These are phyloP conservation scores for Eueremaeus valkanovi DNA, from an alignment of 2,888 invertebrate species.

Conservation along the genomic window DNA sequence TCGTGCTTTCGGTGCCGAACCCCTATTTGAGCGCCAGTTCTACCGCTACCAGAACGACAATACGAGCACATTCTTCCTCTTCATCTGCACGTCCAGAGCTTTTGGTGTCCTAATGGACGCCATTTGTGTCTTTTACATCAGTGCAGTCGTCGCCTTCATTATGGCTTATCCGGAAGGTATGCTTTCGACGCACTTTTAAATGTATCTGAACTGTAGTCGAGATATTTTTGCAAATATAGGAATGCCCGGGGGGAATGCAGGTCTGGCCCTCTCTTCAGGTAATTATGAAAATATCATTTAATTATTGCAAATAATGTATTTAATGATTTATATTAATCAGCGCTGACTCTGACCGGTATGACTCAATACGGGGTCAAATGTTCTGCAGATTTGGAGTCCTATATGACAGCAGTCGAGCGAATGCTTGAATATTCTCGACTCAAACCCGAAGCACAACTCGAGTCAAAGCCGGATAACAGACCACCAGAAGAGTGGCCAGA, in stretches of 20 bases:
- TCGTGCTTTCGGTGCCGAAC: constrained; percentile 25
- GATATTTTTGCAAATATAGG: not conserved
- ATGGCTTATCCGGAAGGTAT: constrained; percentile 34
- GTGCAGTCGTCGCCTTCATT: not conserved
- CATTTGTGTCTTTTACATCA: constrained; percentile 15
- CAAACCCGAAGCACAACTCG: constrained; percentile 65
- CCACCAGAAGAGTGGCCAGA: constrained; percentile 54
- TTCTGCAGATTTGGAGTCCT: constrained; percentile 57
- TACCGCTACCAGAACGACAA: constrained; percentile 38
- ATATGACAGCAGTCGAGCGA: constrained; percentile 65
- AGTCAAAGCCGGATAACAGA: constrained; percentile 54
- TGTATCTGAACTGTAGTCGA: not conserved
- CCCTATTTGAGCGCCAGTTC: constrained; percentile 7
- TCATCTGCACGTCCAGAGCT: not conserved
- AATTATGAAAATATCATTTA: no score
- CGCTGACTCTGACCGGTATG: constrained; percentile 23
- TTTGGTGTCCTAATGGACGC: constrained; percentile 5
- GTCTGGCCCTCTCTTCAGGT: constrained; percentile 19
- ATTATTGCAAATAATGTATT: no score
- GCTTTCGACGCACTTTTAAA: not conserved
- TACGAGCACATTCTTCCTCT: constrained; percentile 31
- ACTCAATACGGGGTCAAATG: constrained; percentile 51
- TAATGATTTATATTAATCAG: not conserved
- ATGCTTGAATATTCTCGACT: constrained; percentile 71
- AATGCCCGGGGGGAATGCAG: constrained; percentile 28